Evolutionary conservation across 2,797 vertebrate species (phyloP).

Genomic region (Melanotaenia parkinsoni): DNA sequence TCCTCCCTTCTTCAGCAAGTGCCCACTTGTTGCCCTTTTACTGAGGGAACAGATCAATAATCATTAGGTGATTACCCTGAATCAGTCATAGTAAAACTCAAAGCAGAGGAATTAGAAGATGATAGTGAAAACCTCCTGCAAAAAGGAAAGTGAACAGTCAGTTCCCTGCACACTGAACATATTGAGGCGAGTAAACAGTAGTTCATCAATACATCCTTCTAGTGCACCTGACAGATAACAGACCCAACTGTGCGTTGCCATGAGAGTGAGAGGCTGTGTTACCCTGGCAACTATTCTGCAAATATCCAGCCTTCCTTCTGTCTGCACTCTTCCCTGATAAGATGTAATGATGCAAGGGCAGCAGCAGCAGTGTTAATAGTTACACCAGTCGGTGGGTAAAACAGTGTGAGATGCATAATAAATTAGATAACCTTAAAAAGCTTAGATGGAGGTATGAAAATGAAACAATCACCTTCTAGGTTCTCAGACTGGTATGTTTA

Average conservation of each 20-base stretch:
- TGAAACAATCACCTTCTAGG: not conserved
- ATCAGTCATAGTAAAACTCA: conserved; percentile 16
- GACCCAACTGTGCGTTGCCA: conserved; percentile 50
- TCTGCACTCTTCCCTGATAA: conserved; percentile 59
- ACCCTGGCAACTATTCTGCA: conserved; percentile 75
- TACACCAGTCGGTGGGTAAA: conserved; percentile 57
- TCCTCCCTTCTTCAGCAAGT: not conserved
- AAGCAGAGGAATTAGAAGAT: conserved; percentile 19
- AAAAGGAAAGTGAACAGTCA: conserved; percentile 23
- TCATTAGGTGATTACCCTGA: conserved; percentile 14
- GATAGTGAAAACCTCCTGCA: conserved; percentile 22
- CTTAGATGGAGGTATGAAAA: conserved; percentile 7
- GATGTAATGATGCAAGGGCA: conserved; percentile 73
- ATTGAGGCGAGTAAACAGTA: conserved; percentile 28
- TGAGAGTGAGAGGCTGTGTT: conserved; percentile 71
- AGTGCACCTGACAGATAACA: conserved; percentile 49
- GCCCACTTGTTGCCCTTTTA: not conserved
- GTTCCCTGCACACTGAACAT: conserved; percentile 29
- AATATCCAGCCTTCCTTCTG: conserved; percentile 54
- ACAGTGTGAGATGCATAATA: conserved; percentile 8
- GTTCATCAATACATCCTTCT: conserved; percentile 33
- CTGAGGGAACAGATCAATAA: conserved; percentile 33
- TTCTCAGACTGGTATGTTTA: conserved; percentile 10
- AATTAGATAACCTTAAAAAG: conserved; percentile 28
- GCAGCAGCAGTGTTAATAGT: conserved; percentile 68